These are phyloP conservation scores for Spilogale gracilis DNA, from an alignment of 2,113 vertebrate species.

Conservation along the genomic window DNA sequence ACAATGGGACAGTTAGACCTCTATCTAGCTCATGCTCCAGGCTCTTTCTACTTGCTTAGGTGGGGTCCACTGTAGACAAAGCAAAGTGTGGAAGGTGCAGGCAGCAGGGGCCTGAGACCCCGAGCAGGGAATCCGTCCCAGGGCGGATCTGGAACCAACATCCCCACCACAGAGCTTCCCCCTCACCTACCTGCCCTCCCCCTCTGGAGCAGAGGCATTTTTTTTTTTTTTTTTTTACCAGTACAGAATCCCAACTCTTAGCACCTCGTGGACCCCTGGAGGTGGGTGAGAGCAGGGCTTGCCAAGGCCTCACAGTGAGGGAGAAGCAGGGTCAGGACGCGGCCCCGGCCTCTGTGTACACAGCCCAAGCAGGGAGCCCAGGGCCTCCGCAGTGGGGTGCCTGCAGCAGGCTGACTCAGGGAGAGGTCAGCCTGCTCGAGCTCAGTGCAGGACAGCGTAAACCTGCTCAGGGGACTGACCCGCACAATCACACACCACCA, in stretches of 20 bases:
- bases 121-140: background rate
- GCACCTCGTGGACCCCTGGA: background rate
- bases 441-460: background rate
- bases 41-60: background rate
- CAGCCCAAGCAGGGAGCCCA: background rate
- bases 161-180: background rate
- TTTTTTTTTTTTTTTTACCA: background rate
- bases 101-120: background rate
- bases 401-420: background rate
- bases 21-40: no score
- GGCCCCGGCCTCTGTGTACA: background rate
- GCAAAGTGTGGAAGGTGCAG: background rate
- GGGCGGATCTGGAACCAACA: background rate
- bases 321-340: background rate
- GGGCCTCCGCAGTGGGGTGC: background rate
- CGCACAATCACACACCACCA: rapidly evolving
- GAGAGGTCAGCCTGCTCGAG: background rate
- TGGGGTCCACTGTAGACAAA: background rate
- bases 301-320: background rate
- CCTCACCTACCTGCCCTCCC: background rate
- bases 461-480: background rate
- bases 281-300: background rate
- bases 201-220: background rate
- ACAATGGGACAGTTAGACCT: background rate
- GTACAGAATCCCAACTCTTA: background rate